phyloP scores from a whole-genome alignment of 2,888 invertebrate genomes.

The Spilosoma lubricipeda region DNA sequence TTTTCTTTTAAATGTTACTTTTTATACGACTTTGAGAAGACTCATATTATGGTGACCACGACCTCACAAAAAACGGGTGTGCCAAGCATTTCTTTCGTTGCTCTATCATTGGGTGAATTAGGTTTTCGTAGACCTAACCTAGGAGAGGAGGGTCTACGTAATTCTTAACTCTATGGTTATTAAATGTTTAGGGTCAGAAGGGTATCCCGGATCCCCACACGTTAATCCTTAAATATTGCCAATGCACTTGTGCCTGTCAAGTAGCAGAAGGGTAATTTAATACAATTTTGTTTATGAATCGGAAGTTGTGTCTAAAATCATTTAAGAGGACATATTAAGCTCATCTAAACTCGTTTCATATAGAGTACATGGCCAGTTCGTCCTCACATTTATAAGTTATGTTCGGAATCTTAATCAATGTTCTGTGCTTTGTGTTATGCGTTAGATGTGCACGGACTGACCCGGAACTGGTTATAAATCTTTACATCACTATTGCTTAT shows the following conservation, averaged over 20 bases:
- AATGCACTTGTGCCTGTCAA: too few species aligned
- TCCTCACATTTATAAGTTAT: conserved; percentile 7
- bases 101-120: too few species aligned
- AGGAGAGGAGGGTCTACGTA: too few species aligned
- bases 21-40: neutral
- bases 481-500: neutral
- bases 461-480: conserved; percentile 17
- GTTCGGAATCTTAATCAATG: conserved; percentile 16
- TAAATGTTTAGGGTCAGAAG: too few species aligned
- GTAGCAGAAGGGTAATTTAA: too few species aligned
- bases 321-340: neutral
- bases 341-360: conserved; percentile 6
- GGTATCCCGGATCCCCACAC: too few species aligned
- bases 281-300: neutral
- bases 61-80: too few species aligned
- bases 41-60: too few species aligned
- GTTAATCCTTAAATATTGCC: too few species aligned
- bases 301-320: neutral
- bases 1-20: neutral
- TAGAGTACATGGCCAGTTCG: neutral
- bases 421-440: conserved; percentile 9
- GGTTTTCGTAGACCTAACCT: too few species aligned
- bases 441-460: conserved; percentile 10
- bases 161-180: too few species aligned
- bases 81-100: too few species aligned